Conservation (phyloP, 1,140 invertebrate species). For the Atta colombica region DNA sequence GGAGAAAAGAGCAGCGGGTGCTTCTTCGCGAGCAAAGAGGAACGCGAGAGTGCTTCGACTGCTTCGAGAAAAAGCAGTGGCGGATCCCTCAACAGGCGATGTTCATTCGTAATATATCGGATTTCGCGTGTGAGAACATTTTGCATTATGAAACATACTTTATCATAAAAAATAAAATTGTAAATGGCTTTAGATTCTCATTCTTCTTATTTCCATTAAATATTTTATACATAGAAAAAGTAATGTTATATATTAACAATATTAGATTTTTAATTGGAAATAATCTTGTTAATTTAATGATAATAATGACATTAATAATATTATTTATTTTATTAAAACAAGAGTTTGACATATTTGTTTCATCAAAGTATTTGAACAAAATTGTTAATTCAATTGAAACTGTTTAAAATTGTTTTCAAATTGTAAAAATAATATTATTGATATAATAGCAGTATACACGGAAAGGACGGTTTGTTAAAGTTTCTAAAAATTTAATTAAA, state of each 20-base stretch:
- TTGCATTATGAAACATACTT: not conserved
- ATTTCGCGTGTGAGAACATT: not conserved
- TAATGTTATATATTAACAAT: not conserved
- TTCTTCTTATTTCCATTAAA: not conserved
- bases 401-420: too few species aligned
- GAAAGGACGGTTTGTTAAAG: too few species aligned
- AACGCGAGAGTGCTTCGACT: not conserved
- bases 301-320: not conserved
- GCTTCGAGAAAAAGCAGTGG: conserved; percentile 1
- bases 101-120: not conserved
- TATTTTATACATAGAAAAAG: not conserved
- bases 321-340: too few species aligned
- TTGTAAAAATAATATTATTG: too few species aligned
- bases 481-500: too few species aligned
- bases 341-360: too few species aligned
- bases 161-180: not conserved
- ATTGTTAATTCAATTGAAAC: too few species aligned
- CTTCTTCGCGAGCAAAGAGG: conserved; percentile 4
- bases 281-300: not conserved
- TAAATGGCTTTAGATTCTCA: not conserved
- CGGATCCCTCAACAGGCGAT: not conserved
- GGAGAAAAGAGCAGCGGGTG: not conserved
- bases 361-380: too few species aligned
- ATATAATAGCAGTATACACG: too few species aligned
- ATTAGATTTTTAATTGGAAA: not conserved